Percentiles rank a stretch among this genome's conserved stretches.
These are phyloP conservation scores for Amiota minor DNA, from an alignment of 2,888 invertebrate species.

Conservation along the genomic window DNA sequence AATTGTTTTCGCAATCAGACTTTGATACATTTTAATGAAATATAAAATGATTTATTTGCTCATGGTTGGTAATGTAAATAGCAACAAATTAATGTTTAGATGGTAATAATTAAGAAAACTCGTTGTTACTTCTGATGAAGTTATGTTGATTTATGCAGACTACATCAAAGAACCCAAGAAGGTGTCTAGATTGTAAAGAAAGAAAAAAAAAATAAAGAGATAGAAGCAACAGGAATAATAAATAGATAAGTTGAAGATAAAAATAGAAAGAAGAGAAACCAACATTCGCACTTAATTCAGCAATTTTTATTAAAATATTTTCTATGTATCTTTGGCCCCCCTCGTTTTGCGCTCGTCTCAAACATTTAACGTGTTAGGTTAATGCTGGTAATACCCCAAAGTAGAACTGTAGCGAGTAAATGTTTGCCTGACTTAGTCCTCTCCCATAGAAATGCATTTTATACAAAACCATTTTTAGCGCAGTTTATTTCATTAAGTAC, in stretches of 20 bases:
- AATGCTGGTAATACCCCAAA: too few relatives aligned
- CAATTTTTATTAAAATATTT: constrained; percentile 56
- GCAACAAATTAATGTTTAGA: constrained; percentile 43
- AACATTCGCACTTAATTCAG: constrained; percentile 53
- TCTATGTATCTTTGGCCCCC: too few relatives aligned
- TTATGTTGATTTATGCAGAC: constrained; percentile 32
- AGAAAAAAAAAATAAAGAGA: too few relatives aligned
- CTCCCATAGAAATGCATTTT: background rate
- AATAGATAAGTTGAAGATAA: background rate
- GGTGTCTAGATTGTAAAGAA: background rate
- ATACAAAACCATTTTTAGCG: constrained; percentile 29
- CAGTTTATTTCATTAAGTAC: constrained; percentile 59
- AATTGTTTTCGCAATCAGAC: too few relatives aligned
- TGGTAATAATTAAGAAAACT: constrained; percentile 43
- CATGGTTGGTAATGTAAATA: background rate
- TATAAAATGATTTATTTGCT: constrained; percentile 16
- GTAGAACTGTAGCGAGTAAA: too few relatives aligned
- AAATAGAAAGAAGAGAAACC: constrained; percentile 37
- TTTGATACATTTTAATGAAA: background rate
- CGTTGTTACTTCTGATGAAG: background rate
- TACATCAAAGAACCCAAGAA: background rate
- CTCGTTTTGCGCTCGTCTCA: too few relatives aligned
- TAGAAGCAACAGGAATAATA: constrained; percentile 12
- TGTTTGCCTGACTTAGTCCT: too few relatives aligned
- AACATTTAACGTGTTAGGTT: too few relatives aligned